Base-by-base conservation (phyloP, 2,113 vertebrate species). In the Myotis brandtii region DNA sequence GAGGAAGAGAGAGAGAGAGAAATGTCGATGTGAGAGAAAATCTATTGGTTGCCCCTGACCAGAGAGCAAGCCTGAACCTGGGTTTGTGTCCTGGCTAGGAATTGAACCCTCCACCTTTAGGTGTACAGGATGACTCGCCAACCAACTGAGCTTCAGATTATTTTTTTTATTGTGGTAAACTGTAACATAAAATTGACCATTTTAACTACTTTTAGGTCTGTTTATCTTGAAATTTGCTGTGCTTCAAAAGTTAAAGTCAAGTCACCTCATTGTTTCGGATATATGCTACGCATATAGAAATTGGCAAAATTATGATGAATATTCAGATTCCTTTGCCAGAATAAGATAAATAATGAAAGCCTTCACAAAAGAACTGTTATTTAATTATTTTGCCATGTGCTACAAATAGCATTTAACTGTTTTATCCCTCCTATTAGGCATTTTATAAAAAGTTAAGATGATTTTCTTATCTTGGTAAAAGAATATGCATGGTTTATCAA, bases 391-490 rank as follows among this genome's bases (percentile, higher is more conserved):
- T 93, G 82, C 76, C 81, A 82, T 90, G 23, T 75, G 52, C 76
- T 95, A 82, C 23, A 89, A 87, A 52, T 87, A 30, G 32, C 83
- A 93, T 70, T 95, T 85, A 90, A 70, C 77, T 48, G 69, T 90
- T 94, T 86, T 92, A 77, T 62, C 91, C 25, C 12, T 48, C 14
- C 16, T 66, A 2, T 93, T 92, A 92, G 40, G 3, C 5, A 91
- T 93, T 97, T 93, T 88, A 82, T 92, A 56, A 91, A 94, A 69
- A 27, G 92, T 64, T 80, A 25, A 66, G 92, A 73, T 96, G 9
- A 85, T 89, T 89, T 95, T 96, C 59, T n/a, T 96, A 20, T 85
- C 89, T 92, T 73, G 43, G 93, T 91, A 86, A 95, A 92, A 96
- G 81, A 93, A 82, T 77, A 89, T 69, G 6, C 32, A 82, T 92